These are phyloP conservation scores for Microplitis manilae DNA, from an alignment of 2,888 invertebrate genomes.

Conservation along the genomic window DNA sequence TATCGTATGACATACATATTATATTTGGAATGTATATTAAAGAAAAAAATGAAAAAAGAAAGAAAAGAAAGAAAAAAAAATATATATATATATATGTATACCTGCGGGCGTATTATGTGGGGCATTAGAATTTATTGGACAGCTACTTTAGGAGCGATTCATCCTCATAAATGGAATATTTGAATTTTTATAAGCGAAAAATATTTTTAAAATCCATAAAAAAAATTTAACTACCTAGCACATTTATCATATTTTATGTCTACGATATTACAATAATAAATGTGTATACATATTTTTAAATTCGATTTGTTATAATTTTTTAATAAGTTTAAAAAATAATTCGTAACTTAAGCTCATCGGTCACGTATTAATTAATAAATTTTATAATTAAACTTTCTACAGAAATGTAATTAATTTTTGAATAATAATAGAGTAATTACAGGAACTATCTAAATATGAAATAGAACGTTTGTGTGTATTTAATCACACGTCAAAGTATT, in stretches of 20 bases:
- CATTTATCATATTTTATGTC: constrained; percentile 29
- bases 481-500: background rate
- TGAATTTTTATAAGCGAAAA: constrained; percentile 21
- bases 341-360: background rate
- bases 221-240: constrained; percentile 15
- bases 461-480: background rate
- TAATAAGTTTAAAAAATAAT: background rate
- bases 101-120: background rate
- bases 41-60: background rate
- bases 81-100: background rate
- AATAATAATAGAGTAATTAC: background rate
- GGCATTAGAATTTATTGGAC: constrained; percentile 35
- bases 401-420: background rate
- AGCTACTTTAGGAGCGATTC: constrained; percentile 47
- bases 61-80: background rate
- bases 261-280: background rate
- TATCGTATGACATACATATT: constrained; percentile 26
- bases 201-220: constrained; percentile 15
- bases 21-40: constrained; percentile 26
- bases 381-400: background rate
- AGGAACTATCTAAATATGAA: background rate
- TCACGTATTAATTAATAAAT: too few relatives aligned
- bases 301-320: background rate
- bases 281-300: background rate
- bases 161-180: constrained; percentile 39